phyloP scores from a whole-genome alignment of 2,888 invertebrate species.

The Andrena dorsata region DNA sequence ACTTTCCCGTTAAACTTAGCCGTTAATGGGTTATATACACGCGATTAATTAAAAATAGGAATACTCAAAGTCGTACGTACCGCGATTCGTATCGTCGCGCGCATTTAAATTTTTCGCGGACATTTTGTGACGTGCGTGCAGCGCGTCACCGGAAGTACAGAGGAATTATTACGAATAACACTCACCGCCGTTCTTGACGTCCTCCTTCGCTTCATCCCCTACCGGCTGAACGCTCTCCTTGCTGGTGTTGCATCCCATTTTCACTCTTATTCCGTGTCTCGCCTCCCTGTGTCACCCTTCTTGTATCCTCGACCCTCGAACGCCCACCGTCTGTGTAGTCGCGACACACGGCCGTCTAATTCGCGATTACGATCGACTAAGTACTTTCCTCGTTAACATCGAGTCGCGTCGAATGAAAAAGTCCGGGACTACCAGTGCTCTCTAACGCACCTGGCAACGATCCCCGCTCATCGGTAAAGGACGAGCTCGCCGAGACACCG shows the following conservation, averaged over 20 bases:
- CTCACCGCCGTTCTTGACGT: constrained; percentile 82
- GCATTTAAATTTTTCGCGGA: constrained; percentile 7
- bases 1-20: no score
- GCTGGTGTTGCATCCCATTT: constrained; percentile 88
- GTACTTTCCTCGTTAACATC: constrained; percentile 58
- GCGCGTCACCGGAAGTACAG: neutral
- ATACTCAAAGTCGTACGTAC: no score
- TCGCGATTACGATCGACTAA: constrained; percentile 51
- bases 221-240: constrained; percentile 86
- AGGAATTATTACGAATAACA: constrained; percentile 14
- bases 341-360: constrained; percentile 49
- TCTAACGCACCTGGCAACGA: constrained; percentile 2
- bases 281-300: constrained; percentile 1
- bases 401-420: constrained; percentile 22
- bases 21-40: no score
- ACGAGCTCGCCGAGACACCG: constrained; percentile 1
- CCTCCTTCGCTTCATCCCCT: constrained; percentile 81
- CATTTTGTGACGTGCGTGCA: neutral
- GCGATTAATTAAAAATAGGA: no score
- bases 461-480: neutral
- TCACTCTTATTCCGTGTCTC: constrained; percentile 66
- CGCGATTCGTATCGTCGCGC: neutral
- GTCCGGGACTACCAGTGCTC: neutral
- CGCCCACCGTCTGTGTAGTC: constrained; percentile 47
- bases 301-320: constrained; percentile 39